Base-by-base conservation (phyloP, 2,113 vertebrate species). In the Quiscalus mexicanus region DNA sequence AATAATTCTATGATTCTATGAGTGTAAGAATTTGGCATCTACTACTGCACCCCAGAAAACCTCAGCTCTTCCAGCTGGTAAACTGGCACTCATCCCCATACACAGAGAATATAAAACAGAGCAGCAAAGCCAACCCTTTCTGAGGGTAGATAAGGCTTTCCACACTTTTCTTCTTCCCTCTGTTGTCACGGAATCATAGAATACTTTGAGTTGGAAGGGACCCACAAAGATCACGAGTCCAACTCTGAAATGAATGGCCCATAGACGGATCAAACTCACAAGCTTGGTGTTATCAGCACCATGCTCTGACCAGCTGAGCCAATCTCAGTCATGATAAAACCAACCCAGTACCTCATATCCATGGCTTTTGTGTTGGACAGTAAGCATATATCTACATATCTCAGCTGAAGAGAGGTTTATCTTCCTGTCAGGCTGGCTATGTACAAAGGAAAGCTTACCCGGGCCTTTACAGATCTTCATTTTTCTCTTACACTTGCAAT, bases 401-500 rank as follows among this genome's bases (percentile, higher is more conserved):
- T 80, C 55, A 58, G 16, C 55, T 70, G 52, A 85, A 74, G 52
- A 84, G 52, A 93, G 19, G 13, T 24, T 80, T 91, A 86, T 58
- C 56, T 71, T 89, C 68, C 52, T 74, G 25, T 52, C 71, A 93
- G 55, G 0, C 58, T 89, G 39, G 47, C 85, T 93, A 4, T 75
- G 83, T 89, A 25, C 28, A 82, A 90, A 91, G 52, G 24, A 90
- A 84, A 96, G 83, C 64, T 93, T 92, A 94, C 74, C 68, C 2
- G 9, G 71, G 56, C 71, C 92, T 78, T 90, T 68, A 52, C 79
- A 86, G 93, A 75, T 63, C 90, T 94, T 94, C 79, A 93, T 90
- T 95, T 90, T 89, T 94, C 93, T 88, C 49, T 96, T 94, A 94
- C 52, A 65, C 75, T 96, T 96, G 70, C 74, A 89, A 50, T 86